phyloP scores from a whole-genome alignment of 2,888 invertebrate species.

The Caenorhabditis panamensis region DNA sequence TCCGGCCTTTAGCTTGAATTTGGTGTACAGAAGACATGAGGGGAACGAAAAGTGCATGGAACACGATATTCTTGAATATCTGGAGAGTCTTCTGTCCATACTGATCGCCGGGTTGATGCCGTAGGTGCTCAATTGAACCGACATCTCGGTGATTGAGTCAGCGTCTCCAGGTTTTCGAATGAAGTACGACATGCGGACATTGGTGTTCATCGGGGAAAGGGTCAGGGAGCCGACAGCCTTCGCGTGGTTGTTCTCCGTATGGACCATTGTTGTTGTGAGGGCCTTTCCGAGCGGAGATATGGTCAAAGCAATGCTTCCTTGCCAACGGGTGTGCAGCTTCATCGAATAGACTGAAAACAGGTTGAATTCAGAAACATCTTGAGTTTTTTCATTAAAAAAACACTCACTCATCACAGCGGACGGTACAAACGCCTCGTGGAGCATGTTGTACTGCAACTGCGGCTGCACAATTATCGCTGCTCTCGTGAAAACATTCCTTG shows the following conservation, averaged over 20 bases:
- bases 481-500: slow-evolving; percentile 67
- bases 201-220: slow-evolving; percentile 76
- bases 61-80: slow-evolving; percentile 74
- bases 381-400: not conserved
- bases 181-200: slow-evolving; percentile 73
- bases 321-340: slow-evolving; percentile 74
- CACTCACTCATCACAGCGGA: slow-evolving; percentile 68
- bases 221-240: slow-evolving; percentile 77
- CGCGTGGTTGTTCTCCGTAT: slow-evolving; percentile 78
- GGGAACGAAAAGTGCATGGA: slow-evolving; percentile 75
- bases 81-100: slow-evolving; percentile 74
- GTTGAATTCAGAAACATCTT: not conserved
- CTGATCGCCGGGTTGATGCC: slow-evolving; percentile 71
- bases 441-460: slow-evolving; percentile 71
- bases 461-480: slow-evolving; percentile 77
- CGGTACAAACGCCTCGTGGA: slow-evolving; percentile 68
- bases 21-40: slow-evolving; percentile 72
- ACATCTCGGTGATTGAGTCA: slow-evolving; percentile 71
- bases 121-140: slow-evolving; percentile 62
- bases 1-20: slow-evolving; percentile 76
- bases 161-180: slow-evolving; percentile 65
- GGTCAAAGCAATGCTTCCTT: slow-evolving; percentile 73
- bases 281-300: slow-evolving; percentile 65
- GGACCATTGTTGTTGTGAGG: slow-evolving; percentile 77
- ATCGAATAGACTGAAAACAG: slow-evolving; percentile 72